Percentiles rank a stretch among this genome's conserved stretches.
These are phyloP conservation scores for Aurelia sp. DNA, from an alignment of 30 jellyfish, hydroid and myxozoan species.

Conservation along the genomic window DNA sequence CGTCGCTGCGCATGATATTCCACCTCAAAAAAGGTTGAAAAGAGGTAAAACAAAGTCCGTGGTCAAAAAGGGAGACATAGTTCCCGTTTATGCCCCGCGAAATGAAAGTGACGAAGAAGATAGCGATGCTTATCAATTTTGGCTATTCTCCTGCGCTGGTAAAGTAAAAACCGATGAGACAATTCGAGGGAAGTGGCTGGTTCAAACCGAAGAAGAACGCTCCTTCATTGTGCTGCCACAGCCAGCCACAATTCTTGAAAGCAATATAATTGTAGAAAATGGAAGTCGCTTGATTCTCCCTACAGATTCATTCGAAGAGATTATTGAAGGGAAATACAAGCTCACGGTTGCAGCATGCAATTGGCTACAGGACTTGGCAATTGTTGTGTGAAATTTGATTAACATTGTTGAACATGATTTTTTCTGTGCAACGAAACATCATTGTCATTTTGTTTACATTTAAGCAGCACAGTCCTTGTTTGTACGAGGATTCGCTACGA, in stretches of 20 bases:
- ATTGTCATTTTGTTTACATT: too few relatives aligned
- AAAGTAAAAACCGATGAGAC: slow-evolving; percentile 37
- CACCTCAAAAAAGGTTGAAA: not conserved
- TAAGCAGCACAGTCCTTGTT: too few relatives aligned
- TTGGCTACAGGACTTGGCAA: slow-evolving; percentile 15
- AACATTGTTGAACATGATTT: not conserved
- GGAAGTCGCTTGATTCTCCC: not conserved
- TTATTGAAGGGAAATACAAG: not conserved
- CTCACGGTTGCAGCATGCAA: slow-evolving; percentile 29
- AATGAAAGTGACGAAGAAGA: slow-evolving; percentile 21
- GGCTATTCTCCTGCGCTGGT: slow-evolving; percentile 46
- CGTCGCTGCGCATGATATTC: not conserved
- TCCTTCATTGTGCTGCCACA: slow-evolving; percentile 14
- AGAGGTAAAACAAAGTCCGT: slow-evolving; percentile 38
- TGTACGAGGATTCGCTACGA: too few relatives aligned
- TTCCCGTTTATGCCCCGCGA: slow-evolving; percentile 38
- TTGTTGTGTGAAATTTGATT: not conserved
- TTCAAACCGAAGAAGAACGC: slow-evolving; percentile 20
- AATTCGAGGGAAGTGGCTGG: slow-evolving; percentile 40
- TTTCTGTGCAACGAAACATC: too few relatives aligned
- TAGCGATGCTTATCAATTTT: slow-evolving; percentile 25
- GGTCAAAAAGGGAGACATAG: slow-evolving; percentile 53
- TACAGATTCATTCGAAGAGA: slow-evolving; percentile 4
- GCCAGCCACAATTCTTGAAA: slow-evolving; percentile 9
- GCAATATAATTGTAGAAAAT: slow-evolving; percentile 8